Conservation (phyloP, 2,113 vertebrate genomes). For the cat (Felis catus) region F.catus_Fca126_mat1.0 CM031421.1:85958001-85958500, state of each 20-base stretch:
- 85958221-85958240: neutral
- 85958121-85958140: slow-evolving; percentile 45
- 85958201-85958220: slow-evolving; percentile 49
- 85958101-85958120: slow-evolving; percentile 57
- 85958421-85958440: neutral
- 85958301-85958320: slow-evolving; percentile 40
- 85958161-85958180: slow-evolving; percentile 61
- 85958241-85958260: neutral
- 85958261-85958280: neutral
- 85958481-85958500: neutral
- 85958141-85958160: slow-evolving; percentile 18
- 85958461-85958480: neutral
- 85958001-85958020: slow-evolving; percentile 78
- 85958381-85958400: neutral
- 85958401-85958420: neutral
- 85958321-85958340: neutral
- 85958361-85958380: neutral
- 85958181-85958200: slow-evolving; percentile 55
- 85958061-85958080: slow-evolving; percentile 80
- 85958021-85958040: slow-evolving; percentile 78
- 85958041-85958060: slow-evolving; percentile 64
- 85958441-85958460: neutral
- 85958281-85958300: slow-evolving; percentile 41
- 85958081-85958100: slow-evolving; percentile 67
- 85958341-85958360: neutral